These are phyloP conservation scores for Augiades crinisus DNA, from an alignment of 2,888 invertebrate genomes.

Conservation along the genomic window DNA sequence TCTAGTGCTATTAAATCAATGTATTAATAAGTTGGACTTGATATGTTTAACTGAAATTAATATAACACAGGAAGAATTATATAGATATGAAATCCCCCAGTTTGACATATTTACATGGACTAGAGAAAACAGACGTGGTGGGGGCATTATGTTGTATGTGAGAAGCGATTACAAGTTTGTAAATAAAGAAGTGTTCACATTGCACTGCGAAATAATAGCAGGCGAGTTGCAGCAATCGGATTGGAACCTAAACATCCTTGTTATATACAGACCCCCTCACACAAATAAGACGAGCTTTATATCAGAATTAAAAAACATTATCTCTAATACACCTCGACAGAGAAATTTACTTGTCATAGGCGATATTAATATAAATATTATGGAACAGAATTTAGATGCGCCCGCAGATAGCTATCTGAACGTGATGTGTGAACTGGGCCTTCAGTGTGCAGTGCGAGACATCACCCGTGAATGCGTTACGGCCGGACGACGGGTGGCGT, in stretches of 20 bases:
- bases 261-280: not conserved
- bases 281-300: not conserved
- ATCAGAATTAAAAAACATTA: not conserved
- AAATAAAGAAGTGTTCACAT: not conserved
- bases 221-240: not conserved
- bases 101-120: not conserved
- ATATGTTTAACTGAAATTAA: conserved; percentile 5
- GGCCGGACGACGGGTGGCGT: conserved; percentile 6
- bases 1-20: not conserved
- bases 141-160: conserved; percentile 1
- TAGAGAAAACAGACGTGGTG: not conserved
- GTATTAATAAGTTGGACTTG: not conserved
- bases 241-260: not conserved
- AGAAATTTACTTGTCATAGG: not conserved
- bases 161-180: not conserved
- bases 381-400: not conserved
- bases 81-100: not conserved
- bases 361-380: conserved; percentile 6
- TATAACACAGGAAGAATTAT: not conserved
- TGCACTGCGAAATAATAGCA: not conserved
- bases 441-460: conserved; percentile 1
- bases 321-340: not conserved
- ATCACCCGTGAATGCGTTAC: not conserved
- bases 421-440: not conserved
- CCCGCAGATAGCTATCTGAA: not conserved